Percentiles rank a stretch among this genome's conserved stretches.
Conservation (phyloP, 2,797 vertebrate genomes). For the Euthynnus affinis region DNA sequence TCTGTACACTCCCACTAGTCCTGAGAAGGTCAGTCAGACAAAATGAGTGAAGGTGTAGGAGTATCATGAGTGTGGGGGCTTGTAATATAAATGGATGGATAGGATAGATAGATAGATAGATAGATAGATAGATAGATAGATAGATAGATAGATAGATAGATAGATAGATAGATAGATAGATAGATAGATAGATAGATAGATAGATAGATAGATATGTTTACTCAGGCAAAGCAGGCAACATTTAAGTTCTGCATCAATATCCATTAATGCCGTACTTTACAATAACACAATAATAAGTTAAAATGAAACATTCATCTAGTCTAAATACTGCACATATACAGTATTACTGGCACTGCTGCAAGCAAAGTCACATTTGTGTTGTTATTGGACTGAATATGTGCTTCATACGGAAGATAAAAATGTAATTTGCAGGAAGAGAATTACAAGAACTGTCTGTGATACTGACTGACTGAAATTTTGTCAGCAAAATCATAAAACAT, state of each 20-base stretch:
- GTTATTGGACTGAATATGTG: neutral
- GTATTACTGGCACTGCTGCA: conserved; percentile 3
- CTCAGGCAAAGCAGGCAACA: conserved; percentile 30
- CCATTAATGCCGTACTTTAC: conserved; percentile 32
- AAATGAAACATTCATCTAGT: conserved; percentile 16
- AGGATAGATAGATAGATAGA: neutral
- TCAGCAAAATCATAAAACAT: no score
- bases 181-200: no score
- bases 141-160: no score
- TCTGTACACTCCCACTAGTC: neutral
- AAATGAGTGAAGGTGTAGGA: neutral
- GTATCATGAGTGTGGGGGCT: neutral
- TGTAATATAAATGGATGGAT: neutral
- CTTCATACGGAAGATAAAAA: neutral
- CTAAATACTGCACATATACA: conserved; percentile 17
- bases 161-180: no score
- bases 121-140: neutral
- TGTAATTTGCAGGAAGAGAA: neutral
- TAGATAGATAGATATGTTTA: no score
- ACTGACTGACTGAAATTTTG: no score
- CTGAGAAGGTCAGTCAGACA: neutral
- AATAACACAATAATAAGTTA: conserved; percentile 36
- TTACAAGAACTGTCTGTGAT: neutral
- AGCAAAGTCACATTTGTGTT: neutral
- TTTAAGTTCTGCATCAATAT: conserved; percentile 47